Percentiles rank a stretch among this genome's conserved stretches.
Evolutionary conservation across 2,113 vertebrate species (phyloP).

Genomic region (Pseudolaguvia tuberculata): DNA sequence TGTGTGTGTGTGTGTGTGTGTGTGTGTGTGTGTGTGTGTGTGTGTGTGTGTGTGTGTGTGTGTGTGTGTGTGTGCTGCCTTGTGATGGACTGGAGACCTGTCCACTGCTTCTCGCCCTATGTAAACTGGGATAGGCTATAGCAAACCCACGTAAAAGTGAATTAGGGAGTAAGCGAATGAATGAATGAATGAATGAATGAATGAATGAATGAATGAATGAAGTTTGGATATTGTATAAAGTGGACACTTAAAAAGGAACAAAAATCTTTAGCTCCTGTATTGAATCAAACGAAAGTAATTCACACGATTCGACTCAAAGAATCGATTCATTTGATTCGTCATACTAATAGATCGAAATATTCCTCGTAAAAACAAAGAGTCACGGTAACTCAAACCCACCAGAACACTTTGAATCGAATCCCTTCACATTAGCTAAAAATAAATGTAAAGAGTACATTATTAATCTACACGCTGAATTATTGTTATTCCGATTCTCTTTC

Average conservation of each 20-base stretch:
- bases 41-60: too few species aligned
- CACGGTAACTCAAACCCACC: background rate
- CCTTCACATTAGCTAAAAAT: background rate
- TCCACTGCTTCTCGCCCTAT: too few species aligned
- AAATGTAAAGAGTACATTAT: background rate
- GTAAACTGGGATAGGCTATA: too few species aligned
- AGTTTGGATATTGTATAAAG: too few species aligned
- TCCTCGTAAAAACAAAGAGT: slow-evolving; percentile 1
- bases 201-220: too few species aligned
- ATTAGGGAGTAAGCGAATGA: too few species aligned
- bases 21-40: too few species aligned
- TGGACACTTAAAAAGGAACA: background rate
- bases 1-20: too few species aligned
- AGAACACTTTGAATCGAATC: background rate
- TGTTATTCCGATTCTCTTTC: background rate
- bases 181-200: too few species aligned
- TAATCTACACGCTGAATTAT: background rate
- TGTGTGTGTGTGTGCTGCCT: too few species aligned
- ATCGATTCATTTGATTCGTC: background rate
- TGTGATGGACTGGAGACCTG: too few species aligned
- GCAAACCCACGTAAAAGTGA: too few species aligned
- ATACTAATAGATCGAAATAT: background rate
- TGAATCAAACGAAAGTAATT: background rate
- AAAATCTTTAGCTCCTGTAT: background rate
- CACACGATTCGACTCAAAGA: background rate